Percentiles rank a stretch among this genome's conserved stretches.
phyloP scores from a whole-genome alignment of 1,140 invertebrate species.

The Gryon sp. region DNA sequence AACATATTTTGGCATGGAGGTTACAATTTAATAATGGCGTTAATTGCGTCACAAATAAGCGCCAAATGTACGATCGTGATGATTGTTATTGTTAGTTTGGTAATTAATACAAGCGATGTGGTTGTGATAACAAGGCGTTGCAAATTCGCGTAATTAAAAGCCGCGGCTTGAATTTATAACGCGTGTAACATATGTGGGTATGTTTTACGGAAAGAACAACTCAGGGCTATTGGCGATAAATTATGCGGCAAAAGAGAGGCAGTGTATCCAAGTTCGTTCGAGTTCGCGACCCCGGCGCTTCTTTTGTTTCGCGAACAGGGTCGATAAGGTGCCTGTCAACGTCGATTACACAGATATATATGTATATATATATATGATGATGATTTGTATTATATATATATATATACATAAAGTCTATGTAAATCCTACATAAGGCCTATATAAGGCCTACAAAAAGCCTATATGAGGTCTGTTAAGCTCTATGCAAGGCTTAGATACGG shows the following conservation, averaged over 20 bases:
- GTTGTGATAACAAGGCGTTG: conserved; percentile 16
- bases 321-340: conserved; percentile 33
- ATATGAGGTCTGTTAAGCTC: too few relatives aligned
- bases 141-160: conserved; percentile 32
- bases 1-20: too few relatives aligned
- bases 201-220: conserved; percentile 33
- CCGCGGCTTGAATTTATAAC: conserved; percentile 34
- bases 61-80: not conserved
- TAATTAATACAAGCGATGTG: conserved; percentile 26
- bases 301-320: conserved; percentile 22
- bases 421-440: too few relatives aligned
- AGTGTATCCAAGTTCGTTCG: conserved; percentile 21
- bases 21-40: too few relatives aligned
- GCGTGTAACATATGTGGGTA: conserved; percentile 34
- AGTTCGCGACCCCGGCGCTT: conserved; percentile 9
- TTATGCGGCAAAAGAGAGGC: conserved; percentile 35
- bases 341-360: conserved; percentile 8
- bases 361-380: too few relatives aligned
- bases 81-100: conserved; percentile 16
- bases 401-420: too few relatives aligned
- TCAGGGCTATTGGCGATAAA: conserved; percentile 42
- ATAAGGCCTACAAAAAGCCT: too few relatives aligned
- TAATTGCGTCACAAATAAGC: conserved; percentile 27
- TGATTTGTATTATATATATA: too few relatives aligned
- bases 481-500: too few relatives aligned